Evolutionary conservation across 2,888 invertebrate species (phyloP).

Genomic region (Phyto melanocephala): DNA sequence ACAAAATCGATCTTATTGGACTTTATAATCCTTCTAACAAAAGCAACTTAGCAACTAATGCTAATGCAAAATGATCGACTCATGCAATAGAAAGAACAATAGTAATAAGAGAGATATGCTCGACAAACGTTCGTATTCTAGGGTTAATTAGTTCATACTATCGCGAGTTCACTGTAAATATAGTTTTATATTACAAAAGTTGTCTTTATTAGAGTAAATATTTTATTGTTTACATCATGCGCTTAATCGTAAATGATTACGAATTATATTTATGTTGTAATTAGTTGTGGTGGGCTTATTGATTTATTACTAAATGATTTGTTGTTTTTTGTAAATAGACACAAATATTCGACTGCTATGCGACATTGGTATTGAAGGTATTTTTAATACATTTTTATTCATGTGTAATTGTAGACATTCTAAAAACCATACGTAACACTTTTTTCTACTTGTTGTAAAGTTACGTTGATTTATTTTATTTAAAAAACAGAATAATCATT

Average conservation of each 20-base stretch:
- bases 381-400: background rate
- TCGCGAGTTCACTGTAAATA: too few relatives aligned
- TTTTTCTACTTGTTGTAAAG: conserved; percentile 5
- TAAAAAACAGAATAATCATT: conserved; percentile 44
- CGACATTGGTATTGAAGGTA: conserved; percentile 48
- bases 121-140: too few relatives aligned
- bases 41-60: too few relatives aligned
- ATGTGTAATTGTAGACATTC: conserved; percentile 13
- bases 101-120: too few relatives aligned
- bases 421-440: background rate
- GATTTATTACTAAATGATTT: conserved; percentile 35
- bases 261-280: background rate
- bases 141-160: too few relatives aligned
- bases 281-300: background rate
- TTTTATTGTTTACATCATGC: background rate
- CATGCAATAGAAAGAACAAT: too few relatives aligned
- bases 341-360: conserved; percentile 25
- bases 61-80: too few relatives aligned
- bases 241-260: background rate
- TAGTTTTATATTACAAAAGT: too few relatives aligned
- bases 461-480: conserved; percentile 8
- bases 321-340: background rate
- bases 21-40: too few relatives aligned
- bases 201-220: background rate
- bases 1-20: too few relatives aligned